Conservation (phyloP, 2,888 invertebrate species). For the Odontocerum albicorne region DNA sequence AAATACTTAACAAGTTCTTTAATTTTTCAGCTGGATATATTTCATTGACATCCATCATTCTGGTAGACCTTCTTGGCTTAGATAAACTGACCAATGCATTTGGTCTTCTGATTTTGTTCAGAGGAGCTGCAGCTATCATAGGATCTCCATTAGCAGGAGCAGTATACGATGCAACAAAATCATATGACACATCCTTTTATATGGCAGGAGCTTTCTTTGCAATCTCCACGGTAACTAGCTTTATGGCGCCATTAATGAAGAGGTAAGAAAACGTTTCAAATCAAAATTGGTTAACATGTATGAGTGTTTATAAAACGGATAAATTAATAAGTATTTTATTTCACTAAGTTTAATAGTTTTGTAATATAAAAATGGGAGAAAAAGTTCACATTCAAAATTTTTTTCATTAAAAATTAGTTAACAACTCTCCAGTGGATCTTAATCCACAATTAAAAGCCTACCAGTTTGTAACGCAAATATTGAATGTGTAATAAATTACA, state of each 20-base stretch:
- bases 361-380: background rate
- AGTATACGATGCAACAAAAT: slow-evolving; percentile 84
- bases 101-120: slow-evolving; percentile 91
- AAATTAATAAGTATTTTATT: no score
- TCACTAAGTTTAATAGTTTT: slow-evolving; percentile 8
- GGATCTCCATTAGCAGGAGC: slow-evolving; percentile 85
- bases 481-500: no score
- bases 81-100: slow-evolving; percentile 97
- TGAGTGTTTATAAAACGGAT: no score
- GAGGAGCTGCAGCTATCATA: slow-evolving; percentile 91
- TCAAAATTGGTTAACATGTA: no score
- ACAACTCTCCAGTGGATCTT: no score
- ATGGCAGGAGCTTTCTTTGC: slow-evolving; percentile 90
- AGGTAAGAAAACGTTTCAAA: slow-evolving; percentile 46
- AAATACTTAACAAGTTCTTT: no score
- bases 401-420: no score
- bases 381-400: no score
- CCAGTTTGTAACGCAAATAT: no score
- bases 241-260: slow-evolving; percentile 75
- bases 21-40: slow-evolving; percentile 87
- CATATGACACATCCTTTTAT: slow-evolving; percentile 88
- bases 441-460: no score
- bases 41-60: slow-evolving; percentile 95
- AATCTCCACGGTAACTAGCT: slow-evolving; percentile 81
- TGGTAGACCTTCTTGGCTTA: slow-evolving; percentile 93